Conservation (phyloP, 2,113 vertebrate species). For the Chlamydotis undulata region DNA sequence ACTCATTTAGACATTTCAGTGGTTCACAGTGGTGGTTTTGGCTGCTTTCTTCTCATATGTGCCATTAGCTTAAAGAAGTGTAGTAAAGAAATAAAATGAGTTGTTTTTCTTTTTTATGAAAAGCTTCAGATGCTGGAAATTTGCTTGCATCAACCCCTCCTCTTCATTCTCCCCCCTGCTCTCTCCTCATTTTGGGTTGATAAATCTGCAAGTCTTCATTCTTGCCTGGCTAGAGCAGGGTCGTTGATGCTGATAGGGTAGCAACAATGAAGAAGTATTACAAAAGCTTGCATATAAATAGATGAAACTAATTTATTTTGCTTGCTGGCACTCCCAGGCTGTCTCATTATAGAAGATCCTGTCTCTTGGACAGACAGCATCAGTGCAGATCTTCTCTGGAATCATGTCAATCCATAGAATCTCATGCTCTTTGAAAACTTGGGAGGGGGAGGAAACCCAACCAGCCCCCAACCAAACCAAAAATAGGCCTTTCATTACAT, state of each 20-base stretch:
- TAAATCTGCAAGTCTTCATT: not conserved
- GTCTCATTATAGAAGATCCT: not conserved
- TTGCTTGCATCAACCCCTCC: not conserved
- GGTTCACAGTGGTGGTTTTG: not conserved
- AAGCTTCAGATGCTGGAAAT: conserved; percentile 5
- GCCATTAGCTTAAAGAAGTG: not conserved
- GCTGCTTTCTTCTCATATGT: not conserved
- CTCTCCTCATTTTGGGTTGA: not conserved
- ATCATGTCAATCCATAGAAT: not conserved
- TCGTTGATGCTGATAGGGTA: not conserved
- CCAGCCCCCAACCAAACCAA: not conserved
- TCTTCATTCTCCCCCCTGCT: not conserved
- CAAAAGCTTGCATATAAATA: not conserved
- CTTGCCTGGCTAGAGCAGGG: not conserved
- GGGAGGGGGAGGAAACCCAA: not conserved
- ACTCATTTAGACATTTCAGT: not conserved
- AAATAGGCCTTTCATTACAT: not conserved
- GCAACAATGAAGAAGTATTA: not conserved
- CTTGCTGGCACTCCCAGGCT: not conserved
- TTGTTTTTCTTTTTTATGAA: not conserved
- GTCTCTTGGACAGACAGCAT: not conserved
- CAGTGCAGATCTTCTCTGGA: not conserved
- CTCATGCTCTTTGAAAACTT: not conserved
- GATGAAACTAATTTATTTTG: not conserved
- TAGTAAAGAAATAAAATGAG: not conserved